These are phyloP conservation scores for Pachymerium ferrugineum DNA, from an alignment of 2,888 invertebrate genomes.

Conservation along the genomic window DNA sequence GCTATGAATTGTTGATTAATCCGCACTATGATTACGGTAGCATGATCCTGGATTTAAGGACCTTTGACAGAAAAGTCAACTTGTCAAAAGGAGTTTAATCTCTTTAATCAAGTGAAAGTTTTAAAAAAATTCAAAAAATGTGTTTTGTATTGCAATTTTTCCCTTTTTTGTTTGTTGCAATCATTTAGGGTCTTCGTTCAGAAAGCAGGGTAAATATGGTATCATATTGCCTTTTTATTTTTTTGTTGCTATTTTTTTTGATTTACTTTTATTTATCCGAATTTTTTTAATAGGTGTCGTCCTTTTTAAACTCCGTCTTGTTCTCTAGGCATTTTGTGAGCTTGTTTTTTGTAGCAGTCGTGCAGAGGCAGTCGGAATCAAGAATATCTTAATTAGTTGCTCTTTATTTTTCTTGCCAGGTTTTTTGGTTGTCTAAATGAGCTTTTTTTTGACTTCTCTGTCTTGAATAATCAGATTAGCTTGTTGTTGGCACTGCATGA, in stretches of 20 bases:
- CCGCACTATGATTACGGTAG: too few relatives aligned
- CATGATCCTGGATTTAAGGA: too few relatives aligned
- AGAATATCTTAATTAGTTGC: conserved; percentile 16
- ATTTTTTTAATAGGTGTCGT: background rate
- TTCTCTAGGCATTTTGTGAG: background rate
- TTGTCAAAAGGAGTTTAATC: too few relatives aligned
- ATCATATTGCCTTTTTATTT: conserved; percentile 28
- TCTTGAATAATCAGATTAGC: background rate
- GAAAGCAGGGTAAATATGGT: conserved; percentile 27
- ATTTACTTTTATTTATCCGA: background rate
- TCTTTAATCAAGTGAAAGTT: too few relatives aligned
- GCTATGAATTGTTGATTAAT: too few relatives aligned
- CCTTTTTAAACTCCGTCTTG: background rate
- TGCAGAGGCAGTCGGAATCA: background rate
- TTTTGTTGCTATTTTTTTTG: background rate
- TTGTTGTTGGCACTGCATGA: conserved; percentile 11
- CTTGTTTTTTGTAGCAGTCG: background rate
- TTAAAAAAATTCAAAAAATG: too few relatives aligned
- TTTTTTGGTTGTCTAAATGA: background rate
- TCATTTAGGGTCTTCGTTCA: conserved; percentile 15
- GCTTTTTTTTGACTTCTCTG: background rate
- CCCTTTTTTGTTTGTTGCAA: conserved; percentile 30
- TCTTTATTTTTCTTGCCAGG: conserved; percentile 17
- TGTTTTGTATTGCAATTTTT: too few relatives aligned
- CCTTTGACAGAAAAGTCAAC: too few relatives aligned